phyloP scores from a whole-genome alignment of 2,888 invertebrate species.

The Drosophila affinis region DNA sequence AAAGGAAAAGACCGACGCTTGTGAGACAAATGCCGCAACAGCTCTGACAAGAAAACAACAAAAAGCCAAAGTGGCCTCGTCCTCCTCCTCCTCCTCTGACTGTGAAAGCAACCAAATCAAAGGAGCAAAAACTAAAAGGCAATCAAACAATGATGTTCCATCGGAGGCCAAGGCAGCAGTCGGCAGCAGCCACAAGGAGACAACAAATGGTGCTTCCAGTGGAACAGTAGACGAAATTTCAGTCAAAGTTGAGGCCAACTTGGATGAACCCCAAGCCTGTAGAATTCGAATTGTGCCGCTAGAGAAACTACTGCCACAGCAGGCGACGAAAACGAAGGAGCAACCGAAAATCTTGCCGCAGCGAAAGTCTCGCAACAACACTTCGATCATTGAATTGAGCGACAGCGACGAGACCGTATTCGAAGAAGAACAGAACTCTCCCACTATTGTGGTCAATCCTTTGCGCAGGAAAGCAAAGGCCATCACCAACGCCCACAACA shows the following conservation, averaged over 20 bases:
- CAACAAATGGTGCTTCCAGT: conserved; percentile 8
- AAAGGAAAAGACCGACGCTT: conserved; percentile 65
- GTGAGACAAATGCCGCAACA: conserved; percentile 69
- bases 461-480: background rate
- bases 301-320: conserved; percentile 76
- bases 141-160: background rate
- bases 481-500: background rate
- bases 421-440: background rate
- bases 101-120: conserved; percentile 3
- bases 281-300: conserved; percentile 80
- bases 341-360: conserved; percentile 18
- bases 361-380: conserved; percentile 50
- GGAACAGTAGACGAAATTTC: conserved; percentile 18
- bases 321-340: conserved; percentile 4
- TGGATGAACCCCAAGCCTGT: conserved; percentile 41
- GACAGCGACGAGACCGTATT: conserved; percentile 54
- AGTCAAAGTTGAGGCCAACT: conserved; percentile 7
- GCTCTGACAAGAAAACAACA: conserved; percentile 39
- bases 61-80: conserved; percentile 4
- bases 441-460: background rate
- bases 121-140: background rate
- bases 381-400: conserved; percentile 72
- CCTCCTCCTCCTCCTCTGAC: conserved; percentile 2
- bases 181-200: background rate
- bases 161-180: background rate